These are phyloP conservation scores for Sebastiscus tertius DNA, from an alignment of 2,797 vertebrate genomes.

Conservation along the genomic window DNA sequence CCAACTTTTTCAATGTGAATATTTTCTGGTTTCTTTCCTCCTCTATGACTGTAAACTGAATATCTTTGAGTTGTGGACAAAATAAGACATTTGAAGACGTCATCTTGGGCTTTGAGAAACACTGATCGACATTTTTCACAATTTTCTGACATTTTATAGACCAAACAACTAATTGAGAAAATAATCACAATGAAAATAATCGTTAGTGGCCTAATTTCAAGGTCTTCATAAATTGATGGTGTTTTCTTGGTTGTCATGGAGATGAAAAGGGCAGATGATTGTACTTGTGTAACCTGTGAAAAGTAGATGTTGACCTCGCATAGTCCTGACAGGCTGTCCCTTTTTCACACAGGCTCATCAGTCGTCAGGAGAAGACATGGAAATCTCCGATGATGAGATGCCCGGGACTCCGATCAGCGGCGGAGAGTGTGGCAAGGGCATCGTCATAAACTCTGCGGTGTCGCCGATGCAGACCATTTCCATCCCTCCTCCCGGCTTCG, in stretches of 20 bases:
- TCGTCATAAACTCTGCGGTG: conserved; percentile 89
- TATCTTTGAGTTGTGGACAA: rapidly evolving
- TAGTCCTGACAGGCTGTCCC: conserved; percentile 11
- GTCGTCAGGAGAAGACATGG: conserved; percentile 99
- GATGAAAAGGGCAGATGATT: not conserved
- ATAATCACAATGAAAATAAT: no score
- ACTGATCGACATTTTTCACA: no score
- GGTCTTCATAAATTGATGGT: not conserved
- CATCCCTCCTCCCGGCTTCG: conserved; percentile 88
- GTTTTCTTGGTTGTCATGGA: not conserved
- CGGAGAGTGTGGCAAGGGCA: conserved; percentile 91
- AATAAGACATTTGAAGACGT: rapidly evolving
- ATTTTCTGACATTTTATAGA: no score
- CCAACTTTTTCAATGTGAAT: no score
- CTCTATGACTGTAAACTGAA: no score
- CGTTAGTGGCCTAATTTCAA: no score
- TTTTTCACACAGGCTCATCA: conserved; percentile 84
- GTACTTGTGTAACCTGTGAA: not conserved
- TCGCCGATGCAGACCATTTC: conserved; percentile 88
- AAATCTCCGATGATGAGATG: conserved; percentile 98
- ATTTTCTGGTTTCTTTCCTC: no score
- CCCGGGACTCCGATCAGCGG: conserved; percentile 88
- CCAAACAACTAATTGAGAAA: no score
- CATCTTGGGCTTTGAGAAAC: no score
- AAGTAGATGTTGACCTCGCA: not conserved